Base-by-base conservation (phyloP, 2,797 vertebrate genomes). In the Notolabrus celidotus region DNA sequence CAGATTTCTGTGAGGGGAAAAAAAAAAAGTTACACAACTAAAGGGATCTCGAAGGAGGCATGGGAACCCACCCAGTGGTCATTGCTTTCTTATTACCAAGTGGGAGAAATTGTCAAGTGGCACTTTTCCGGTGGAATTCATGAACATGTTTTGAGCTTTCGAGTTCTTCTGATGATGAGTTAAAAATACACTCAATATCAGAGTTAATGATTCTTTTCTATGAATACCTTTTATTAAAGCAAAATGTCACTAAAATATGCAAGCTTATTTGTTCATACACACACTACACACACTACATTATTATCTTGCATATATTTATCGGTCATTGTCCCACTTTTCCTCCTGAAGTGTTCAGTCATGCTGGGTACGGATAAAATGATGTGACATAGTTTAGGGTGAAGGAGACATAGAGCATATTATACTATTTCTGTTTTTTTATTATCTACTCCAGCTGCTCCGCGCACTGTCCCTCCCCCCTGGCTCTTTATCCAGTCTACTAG, bases 401-500 rank as follows among this genome's bases (percentile, higher is more conserved):
- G 45, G 38, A 42, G 22, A 64, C 62, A 46, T 22, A 56, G 22
- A 47, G 17, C 43, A 45, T 29, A 20, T 53, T 19, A 38, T 23
- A 33, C 15, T 31, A 5, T 27, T 34, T 31, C 15, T 43, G 19
- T 46, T 42, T 29, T 45, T 51, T 16, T 60, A 9, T 39, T 22
- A 8, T 43, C 39, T 22, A 29, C 7, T 14, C 49, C 27, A 4
- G 73, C 75, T 67, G 79, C 50, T 75, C 65, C 59, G 57, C 34
- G 47, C 61, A 82, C 74, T 71, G 71, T 73, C 80, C 78, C 74
- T 42, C 54, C 83, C 79, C 20, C 73, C 78, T 74, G 80, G 82
- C 89, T 92, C 89, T 92, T 92, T 92, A 92, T 88, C 92, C 94
- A 94, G 91, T 71, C 92, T 89, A 77, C 91, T 92, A 91, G 92